phyloP scores from a whole-genome alignment of 2,888 invertebrate species.

The Sicus ferrugineus region DNA sequence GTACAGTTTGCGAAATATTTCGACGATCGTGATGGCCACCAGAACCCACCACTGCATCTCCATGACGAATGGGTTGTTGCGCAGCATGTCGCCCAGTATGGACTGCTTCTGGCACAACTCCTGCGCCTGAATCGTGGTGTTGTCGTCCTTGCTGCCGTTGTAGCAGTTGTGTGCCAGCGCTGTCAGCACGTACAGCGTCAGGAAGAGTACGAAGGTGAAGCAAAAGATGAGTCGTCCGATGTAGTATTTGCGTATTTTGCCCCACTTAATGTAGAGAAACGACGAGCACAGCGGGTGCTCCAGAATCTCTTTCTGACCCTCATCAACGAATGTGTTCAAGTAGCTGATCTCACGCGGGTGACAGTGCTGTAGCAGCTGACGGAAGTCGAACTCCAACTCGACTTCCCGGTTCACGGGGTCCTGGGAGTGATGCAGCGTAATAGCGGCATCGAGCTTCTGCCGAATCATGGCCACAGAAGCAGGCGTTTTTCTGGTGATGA shows the following conservation, averaged over 20 bases:
- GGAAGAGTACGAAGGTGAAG: conserved; percentile 79
- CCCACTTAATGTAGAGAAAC: conserved; percentile 88
- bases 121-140: conserved; percentile 75
- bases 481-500: conserved; percentile 86
- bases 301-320: conserved; percentile 86
- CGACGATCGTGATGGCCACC: conserved; percentile 79
- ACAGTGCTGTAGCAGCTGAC: conserved; percentile 82
- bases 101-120: conserved; percentile 81
- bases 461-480: conserved; percentile 84
- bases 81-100: conserved; percentile 77
- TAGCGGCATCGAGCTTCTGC: conserved; percentile 81
- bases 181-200: conserved; percentile 83
- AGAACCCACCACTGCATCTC: conserved; percentile 86
- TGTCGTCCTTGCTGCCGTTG: conserved; percentile 80
- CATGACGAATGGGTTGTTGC: conserved; percentile 78
- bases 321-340: conserved; percentile 85
- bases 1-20: conserved; percentile 81
- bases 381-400: conserved; percentile 82
- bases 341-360: conserved; percentile 86
- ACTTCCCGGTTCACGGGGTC: conserved; percentile 81
- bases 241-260: conserved; percentile 88
- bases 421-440: conserved; percentile 79
- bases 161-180: conserved; percentile 86
- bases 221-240: conserved; percentile 81
- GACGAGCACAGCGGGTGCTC: conserved; percentile 88